Evolutionary conservation across 2,797 vertebrate species (phyloP).

Genomic region (Xenops minutus): DNA sequence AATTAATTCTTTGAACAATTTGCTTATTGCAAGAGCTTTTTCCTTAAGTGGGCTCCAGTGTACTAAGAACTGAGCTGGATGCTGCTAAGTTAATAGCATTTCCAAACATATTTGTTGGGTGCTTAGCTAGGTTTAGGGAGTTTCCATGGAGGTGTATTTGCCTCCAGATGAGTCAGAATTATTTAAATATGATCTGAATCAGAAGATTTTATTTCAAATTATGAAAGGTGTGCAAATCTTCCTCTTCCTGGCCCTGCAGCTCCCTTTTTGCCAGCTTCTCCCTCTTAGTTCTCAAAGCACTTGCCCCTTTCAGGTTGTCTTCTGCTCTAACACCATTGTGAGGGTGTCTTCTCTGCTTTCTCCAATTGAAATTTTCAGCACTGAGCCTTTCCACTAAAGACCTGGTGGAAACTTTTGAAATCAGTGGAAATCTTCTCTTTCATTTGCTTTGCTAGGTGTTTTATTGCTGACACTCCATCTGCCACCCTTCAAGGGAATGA

Average conservation of each 20-base stretch:
- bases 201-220: slow-evolving; percentile 21
- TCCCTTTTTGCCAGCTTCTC: neutral
- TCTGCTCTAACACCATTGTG: neutral
- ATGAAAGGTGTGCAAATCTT: neutral
- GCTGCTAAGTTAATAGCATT: neutral
- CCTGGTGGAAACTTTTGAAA: neutral
- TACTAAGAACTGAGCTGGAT: neutral
- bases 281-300: neutral
- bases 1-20: slow-evolving; percentile 4
- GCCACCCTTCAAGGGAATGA: neutral
- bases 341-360: neutral
- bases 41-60: neutral
- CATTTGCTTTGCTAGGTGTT: neutral
- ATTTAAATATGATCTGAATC: slow-evolving; percentile 30
- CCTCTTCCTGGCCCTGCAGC: neutral
- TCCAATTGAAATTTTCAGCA: neutral
- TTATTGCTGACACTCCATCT: fast-evolving
- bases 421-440: neutral
- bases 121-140: neutral
- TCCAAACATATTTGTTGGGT: neutral
- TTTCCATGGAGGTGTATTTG: neutral
- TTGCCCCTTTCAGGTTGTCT: neutral
- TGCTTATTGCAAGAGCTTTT: slow-evolving; percentile 20
- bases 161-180: slow-evolving; percentile 43
- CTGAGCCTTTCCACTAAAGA: neutral